Evolutionary conservation across 2,888 invertebrate genomes (phyloP), one percentile per base, ranked within the genome.

Genomic region (Mystacides longicornis): DNA sequence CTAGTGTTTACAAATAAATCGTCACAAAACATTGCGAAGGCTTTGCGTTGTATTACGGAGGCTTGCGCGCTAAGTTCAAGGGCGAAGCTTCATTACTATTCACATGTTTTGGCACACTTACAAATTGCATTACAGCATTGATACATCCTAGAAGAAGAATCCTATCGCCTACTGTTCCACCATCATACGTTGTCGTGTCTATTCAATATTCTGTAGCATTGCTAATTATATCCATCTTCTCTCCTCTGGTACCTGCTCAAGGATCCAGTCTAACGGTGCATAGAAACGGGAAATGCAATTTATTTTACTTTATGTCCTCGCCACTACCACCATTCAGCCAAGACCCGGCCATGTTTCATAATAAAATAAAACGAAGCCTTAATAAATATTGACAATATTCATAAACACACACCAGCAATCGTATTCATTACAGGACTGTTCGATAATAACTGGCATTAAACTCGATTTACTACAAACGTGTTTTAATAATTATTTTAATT

Each of bases 61-160:
- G n/a, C n/a, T n/a, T n/a, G n/a, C n/a, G n/a, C n/a, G n/a, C n/a
- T 3, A 37, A 37, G 37, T 37, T 37, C 37, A 37, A 37, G 37
- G 37, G 16, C 37, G 16, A 14, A 14, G 37, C 37, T 37, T 37
- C 37, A 37, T 37, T 37, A 37, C 16, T 37, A 37, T 37, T 37
- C 37, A 16, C 37, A 37, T 37, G 14, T n/a, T 37, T 37, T 37
- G 37, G 37, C 37, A 37, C 37, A 37, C 37, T 37, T 37, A 37
- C 37, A 37, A 37, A 14, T 7, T 14, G 3, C 37, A 7, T n/a
- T 16, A 37, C 14, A 37, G 11, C 27, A 27, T 27, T 27, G 11
- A 37, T 37, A 37, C 16, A 14, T 7, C 14, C n/a, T n/a, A n/a
- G n/a, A n/a, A n/a, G n/a, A n/a, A n/a, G n/a, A n/a, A n/a, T n/a